Evolutionary conservation across 1,140 invertebrate genomes (phyloP), one percentile per base, ranked within the genome.

Genomic region (Tigriopus japonicus): DNA sequence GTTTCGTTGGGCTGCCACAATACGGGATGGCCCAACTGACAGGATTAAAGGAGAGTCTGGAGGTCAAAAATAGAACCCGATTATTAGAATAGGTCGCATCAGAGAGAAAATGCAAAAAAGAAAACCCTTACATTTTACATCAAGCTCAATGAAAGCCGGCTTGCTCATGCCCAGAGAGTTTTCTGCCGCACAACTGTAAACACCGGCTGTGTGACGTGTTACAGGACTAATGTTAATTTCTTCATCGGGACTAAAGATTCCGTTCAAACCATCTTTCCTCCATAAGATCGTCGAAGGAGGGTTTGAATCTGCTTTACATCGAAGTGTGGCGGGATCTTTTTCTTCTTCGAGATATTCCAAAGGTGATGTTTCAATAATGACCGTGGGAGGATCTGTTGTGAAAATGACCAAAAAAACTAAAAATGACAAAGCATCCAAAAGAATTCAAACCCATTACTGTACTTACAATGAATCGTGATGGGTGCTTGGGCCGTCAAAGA

Each of bases 231-330:
- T 6, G 9, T 19, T 41, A 19, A 58, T 58, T 43, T 58, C 55
- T 43, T 42, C 42, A 28, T 58, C 55, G 1, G 21, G 21, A 42
- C 55, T 58, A 19, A 58, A 58, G 2, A 58, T 58, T 23, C 55
- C 55, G 35, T 58, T 41, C n/a, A 42, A 5, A 15, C 55, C 59
- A 2, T 56, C 24, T 15, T 61, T 61, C 14, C 76, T 78, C 85
- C 87, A 90, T 66, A 84, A 79, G 35, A 90, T 83, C 61, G 81
- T 81, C 6, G 87, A 85, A 17, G 81, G 78, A 6, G 87, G 87
- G 76, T 92, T 92, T 23, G 86, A 85, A 67, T 85, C 84, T 21
- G 85, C 85, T 35, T 80, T 70, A 66, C 87, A 92, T 64, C 81
- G 77, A 49, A 92, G 76, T 35, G 81, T 80, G 42, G 89, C 74